Evolutionary conservation across 2,797 vertebrate genomes (phyloP).

Genomic region (Rhinogobio ventralis): DNA sequence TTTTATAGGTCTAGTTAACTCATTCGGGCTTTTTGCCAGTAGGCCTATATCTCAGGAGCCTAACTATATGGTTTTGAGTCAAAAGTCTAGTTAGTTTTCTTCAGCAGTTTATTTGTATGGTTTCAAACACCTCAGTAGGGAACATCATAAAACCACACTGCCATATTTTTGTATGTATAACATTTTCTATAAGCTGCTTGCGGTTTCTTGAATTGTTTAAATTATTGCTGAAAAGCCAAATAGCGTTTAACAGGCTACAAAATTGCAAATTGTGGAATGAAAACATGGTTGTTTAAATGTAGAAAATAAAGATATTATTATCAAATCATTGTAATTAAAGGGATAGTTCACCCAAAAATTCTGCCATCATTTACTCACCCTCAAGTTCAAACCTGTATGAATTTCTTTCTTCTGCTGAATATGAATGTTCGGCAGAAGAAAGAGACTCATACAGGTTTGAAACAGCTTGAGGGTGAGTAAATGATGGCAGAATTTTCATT

Average conservation of each 20-base stretch:
- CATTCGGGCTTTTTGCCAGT: not conserved
- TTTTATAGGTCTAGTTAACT: not conserved
- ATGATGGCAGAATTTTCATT: too few relatives aligned
- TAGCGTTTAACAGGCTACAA: too few relatives aligned
- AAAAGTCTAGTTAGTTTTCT: not conserved
- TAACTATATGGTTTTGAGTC: not conserved
- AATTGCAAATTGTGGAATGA: too few relatives aligned
- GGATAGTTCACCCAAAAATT: too few relatives aligned
- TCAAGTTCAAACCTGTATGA: too few relatives aligned
- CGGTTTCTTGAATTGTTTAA: not conserved
- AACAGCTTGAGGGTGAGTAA: too few relatives aligned
- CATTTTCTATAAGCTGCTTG: not conserved
- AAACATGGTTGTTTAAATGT: too few relatives aligned
- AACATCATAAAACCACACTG: not conserved
- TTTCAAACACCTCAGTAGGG: not conserved
- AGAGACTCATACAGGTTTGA: too few relatives aligned
- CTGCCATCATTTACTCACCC: too few relatives aligned
- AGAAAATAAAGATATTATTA: not conserved
- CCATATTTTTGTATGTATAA: accelerated
- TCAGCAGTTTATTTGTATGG: not conserved
- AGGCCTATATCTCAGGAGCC: too few relatives aligned
- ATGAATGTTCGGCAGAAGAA: too few relatives aligned
- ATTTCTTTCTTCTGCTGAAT: too few relatives aligned
- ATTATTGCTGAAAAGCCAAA: not conserved
- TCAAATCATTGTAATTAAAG: not conserved